These are phyloP conservation scores for Campoplex nolae DNA, from an alignment of 2,888 invertebrate genomes.

Conservation along the genomic window DNA sequence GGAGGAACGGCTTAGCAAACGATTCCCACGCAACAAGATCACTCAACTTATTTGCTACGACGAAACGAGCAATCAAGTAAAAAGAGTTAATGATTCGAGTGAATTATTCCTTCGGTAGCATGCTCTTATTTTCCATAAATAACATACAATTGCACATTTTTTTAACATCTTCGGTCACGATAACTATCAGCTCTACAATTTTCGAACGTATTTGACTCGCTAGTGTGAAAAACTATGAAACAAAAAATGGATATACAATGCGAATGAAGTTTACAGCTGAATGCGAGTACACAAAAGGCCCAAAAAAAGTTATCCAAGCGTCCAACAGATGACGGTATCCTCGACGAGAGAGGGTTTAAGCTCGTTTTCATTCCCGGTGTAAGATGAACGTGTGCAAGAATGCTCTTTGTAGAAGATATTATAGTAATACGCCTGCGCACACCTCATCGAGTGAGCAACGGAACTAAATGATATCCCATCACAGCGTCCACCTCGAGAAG, in stretches of 20 bases:
- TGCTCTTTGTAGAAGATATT: conserved; percentile 56
- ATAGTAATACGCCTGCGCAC: conserved; percentile 67
- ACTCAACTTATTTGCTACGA: conserved; percentile 44
- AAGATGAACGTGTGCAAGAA: conserved; percentile 40
- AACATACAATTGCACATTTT: not conserved
- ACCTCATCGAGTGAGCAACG: conserved; percentile 71
- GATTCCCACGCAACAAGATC: conserved; percentile 69
- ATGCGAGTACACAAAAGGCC: conserved; percentile 38
- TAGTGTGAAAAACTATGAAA: not conserved
- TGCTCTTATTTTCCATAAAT: conserved; percentile 2
- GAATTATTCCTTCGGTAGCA: conserved; percentile 43
- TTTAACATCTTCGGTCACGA: not conserved
- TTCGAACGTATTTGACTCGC: not conserved
- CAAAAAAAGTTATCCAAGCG: conserved; percentile 69
- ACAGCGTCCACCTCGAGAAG: conserved; percentile 32
- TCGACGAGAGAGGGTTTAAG: conserved; percentile 70
- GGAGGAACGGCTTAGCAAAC: conserved; percentile 14
- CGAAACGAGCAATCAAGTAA: conserved; percentile 36
- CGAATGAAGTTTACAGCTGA: conserved; percentile 5
- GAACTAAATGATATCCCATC: conserved; percentile 73
- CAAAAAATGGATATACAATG: conserved; percentile 11
- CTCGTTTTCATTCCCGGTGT: conserved; percentile 56
- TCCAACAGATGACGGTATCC: conserved; percentile 78
- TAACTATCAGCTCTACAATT: not conserved
- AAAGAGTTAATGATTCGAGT: conserved; percentile 4